Conservation (phyloP, 1,140 invertebrate genomes). For the Dendrolimus kikuchii region DNA sequence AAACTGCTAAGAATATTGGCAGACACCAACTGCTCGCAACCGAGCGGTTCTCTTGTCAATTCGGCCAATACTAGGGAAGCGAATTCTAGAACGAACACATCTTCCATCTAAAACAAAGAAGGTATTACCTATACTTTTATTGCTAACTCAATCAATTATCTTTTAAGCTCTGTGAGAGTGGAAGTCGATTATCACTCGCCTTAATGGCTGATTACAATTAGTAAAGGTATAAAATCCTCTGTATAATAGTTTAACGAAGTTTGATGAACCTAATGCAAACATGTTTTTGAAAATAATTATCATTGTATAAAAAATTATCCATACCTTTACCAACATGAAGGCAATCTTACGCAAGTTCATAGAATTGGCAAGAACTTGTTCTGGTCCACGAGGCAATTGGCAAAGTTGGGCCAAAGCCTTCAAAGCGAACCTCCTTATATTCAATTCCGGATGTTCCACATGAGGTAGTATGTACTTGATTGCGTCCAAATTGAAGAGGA, state of each 20-base stretch:
- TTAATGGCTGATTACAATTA: too few species aligned
- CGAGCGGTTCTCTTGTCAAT: conserved; percentile 49
- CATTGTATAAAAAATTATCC: too few species aligned
- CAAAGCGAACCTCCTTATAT: conserved; percentile 50
- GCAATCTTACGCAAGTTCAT: conserved; percentile 51
- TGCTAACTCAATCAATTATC: too few species aligned
- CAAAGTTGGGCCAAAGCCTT: conserved; percentile 58
- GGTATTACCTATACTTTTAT: too few species aligned
- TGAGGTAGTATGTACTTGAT: conserved; percentile 47
- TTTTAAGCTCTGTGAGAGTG: too few species aligned
- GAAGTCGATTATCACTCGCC: too few species aligned
- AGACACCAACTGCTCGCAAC: conserved; percentile 52
- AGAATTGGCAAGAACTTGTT: conserved; percentile 40
- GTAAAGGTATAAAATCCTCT: too few species aligned
- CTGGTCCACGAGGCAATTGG: conserved; percentile 48
- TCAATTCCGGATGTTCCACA: conserved; percentile 46
- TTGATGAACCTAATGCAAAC: too few species aligned
- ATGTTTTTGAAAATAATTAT: too few species aligned
- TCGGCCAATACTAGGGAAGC: conserved; percentile 52
- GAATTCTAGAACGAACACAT: conserved; percentile 56
- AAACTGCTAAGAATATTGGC: conserved; percentile 50
- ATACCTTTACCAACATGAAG: conserved; percentile 48
- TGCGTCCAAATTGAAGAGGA: conserved; percentile 40
- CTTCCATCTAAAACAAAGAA: conserved; percentile 38
- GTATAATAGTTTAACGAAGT: too few species aligned